Evolutionary conservation across 2,797 vertebrate species (phyloP), one percentile per base, ranked within the genome.

Genomic region (Melanotaenia nigrans): DNA sequence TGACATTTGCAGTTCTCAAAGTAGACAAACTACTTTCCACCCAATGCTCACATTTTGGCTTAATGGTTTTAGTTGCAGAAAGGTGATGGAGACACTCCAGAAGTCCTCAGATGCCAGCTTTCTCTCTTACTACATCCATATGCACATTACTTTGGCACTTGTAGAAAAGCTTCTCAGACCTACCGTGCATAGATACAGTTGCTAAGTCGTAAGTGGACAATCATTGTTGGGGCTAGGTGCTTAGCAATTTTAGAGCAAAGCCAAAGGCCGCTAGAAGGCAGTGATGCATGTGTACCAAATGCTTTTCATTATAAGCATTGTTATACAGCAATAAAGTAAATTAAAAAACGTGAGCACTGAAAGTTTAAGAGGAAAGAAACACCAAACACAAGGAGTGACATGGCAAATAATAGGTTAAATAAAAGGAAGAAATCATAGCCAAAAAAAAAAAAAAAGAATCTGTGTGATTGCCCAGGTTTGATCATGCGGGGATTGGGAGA

Each of bases 401-500:
- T 47, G 32, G 2, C 8, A 71, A 81, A 42, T 51, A 33, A 78
- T 60, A 78, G 61, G 57, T 63, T 36, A n/a, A 54, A 49, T n/a
- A n/a, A n/a, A 81, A 78, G 65, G 18, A 60, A 64, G n/a, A 0
- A 62, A 47, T 61, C 57, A 66, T 0, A 20, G 18, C 16, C 20
- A 45, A 45, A 24, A 38, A 20, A 12, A 35, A 61, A 45, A 62
- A 61, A 70, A 24, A 76, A 16, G 85, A 75, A 84, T 79, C 72
- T 85, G 57, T 76, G 72, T 28, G 47, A 61, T 71, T 68, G 75
- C 47, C 85, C 85, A 83, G 86, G 87, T 84, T 74, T 86, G 82
- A 75, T 86, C 90, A 92, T 90, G 91, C 89, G 87, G 60, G 53
- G 66, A 51, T 22, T 30, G 16, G 40, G 42, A 35, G 54, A 40